Evolutionary conservation across 2,797 vertebrate genomes (phyloP).

Genomic region (Oryzias sinensis): DNA sequence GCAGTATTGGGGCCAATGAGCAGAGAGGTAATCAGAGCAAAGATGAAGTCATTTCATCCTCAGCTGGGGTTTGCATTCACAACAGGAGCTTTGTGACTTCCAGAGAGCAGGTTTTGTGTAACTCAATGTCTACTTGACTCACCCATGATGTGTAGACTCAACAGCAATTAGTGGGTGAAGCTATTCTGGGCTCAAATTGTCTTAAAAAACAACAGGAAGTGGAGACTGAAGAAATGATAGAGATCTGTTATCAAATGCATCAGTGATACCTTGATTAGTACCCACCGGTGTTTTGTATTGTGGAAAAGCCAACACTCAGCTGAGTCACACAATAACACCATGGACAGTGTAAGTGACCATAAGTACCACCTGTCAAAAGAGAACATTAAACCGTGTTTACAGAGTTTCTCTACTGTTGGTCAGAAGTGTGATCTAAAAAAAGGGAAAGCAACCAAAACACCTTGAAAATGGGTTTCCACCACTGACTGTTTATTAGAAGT

Average conservation of each 20-base stretch:
- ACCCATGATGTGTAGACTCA: constrained; percentile 60
- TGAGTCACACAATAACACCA: constrained; percentile 37
- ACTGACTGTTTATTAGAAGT: too few relatives aligned
- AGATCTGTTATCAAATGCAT: constrained; percentile 72
- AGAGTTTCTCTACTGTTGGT: constrained; percentile 9
- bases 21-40: constrained; percentile 48
- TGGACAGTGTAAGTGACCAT: constrained; percentile 23
- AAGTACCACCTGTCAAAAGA: constrained; percentile 35
- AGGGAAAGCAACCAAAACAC: not conserved
- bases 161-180: constrained; percentile 57
- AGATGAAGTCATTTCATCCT: constrained; percentile 41
- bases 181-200: constrained; percentile 58
- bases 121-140: constrained; percentile 54
- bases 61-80: constrained; percentile 52
- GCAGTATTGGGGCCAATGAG: constrained; percentile 11
- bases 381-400: constrained; percentile 25
- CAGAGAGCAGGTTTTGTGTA: constrained; percentile 43
- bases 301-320: constrained; percentile 52
- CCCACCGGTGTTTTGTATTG: constrained; percentile 54
- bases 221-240: constrained; percentile 63
- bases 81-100: constrained; percentile 55
- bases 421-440: constrained; percentile 8
- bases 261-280: constrained; percentile 61
- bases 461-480: too few relatives aligned
- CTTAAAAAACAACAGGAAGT: constrained; percentile 79